Percentiles rank a stretch among this genome's conserved stretches.
Evolutionary conservation across 2,113 vertebrate genomes (phyloP).

Genomic region (Kryptolebias marmoratus): DNA sequence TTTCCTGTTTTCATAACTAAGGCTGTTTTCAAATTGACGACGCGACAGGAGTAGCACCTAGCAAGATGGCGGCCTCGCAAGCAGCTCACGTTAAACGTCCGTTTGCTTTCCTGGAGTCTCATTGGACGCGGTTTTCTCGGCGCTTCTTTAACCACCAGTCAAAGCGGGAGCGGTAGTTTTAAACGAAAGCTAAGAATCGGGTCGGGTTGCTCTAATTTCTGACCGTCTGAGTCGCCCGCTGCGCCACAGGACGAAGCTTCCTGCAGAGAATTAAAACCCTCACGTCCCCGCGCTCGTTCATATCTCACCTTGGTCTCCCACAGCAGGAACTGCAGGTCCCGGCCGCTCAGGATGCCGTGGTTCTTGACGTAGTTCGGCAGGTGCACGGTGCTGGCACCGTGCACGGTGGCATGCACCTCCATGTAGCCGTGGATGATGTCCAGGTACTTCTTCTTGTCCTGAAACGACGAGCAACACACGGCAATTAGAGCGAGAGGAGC

Average conservation of each 20-base stretch:
- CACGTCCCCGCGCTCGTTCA: background rate
- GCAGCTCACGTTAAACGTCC: too few relatives aligned
- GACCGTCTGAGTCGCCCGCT: too few relatives aligned
- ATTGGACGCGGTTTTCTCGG: too few relatives aligned
- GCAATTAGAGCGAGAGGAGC: background rate
- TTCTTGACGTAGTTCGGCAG: conserved; percentile 95
- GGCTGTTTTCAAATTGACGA: too few relatives aligned
- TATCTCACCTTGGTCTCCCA: conserved; percentile 84
- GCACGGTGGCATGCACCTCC: conserved; percentile 96
- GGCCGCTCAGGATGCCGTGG: conserved; percentile 95
- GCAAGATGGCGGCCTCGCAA: too few relatives aligned
- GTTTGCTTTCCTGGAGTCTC: too few relatives aligned
- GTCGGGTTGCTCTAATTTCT: too few relatives aligned
- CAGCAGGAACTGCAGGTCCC: conserved; percentile 96
- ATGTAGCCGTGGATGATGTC: conserved; percentile 95
- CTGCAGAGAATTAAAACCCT: conserved; percentile 6
- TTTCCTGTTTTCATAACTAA: too few relatives aligned
- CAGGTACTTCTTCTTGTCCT: conserved; percentile 95
- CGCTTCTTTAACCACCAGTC: too few relatives aligned
- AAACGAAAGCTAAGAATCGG: too few relatives aligned
- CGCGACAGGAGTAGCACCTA: too few relatives aligned
- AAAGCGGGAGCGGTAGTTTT: background rate
- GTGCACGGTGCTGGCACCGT: conserved; percentile 91
- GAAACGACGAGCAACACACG: conserved; percentile 2
- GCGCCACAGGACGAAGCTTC: background rate